Conservation (phyloP, 2,113 vertebrate genomes). For the Echinops telfairi region DNA sequence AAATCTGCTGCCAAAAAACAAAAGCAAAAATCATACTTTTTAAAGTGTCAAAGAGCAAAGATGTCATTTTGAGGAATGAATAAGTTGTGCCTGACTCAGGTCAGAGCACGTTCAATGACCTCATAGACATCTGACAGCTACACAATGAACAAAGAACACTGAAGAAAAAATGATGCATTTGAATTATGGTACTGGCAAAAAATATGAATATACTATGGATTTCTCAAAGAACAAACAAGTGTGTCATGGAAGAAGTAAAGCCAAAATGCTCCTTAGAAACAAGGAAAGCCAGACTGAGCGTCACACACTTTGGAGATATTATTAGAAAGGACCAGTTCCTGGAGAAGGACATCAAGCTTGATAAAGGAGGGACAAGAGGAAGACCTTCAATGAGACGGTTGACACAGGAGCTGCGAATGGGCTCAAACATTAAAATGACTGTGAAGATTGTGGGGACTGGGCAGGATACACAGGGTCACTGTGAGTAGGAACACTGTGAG, state of each 20-base stretch:
- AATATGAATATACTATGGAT: no score
- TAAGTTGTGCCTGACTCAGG: not conserved
- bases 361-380: no score
- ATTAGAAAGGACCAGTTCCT: not conserved
- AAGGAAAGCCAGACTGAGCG: not conserved
- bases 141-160: not conserved
- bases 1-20: no score
- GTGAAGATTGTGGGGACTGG: not conserved
- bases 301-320: not conserved
- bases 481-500: not conserved
- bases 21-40: no score
- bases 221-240: no score
- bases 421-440: not conserved
- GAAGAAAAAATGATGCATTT: not conserved
- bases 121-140: not conserved
- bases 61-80: not conserved
- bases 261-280: not conserved
- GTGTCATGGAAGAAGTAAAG: no score
- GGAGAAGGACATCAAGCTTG: no score
- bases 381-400: no score
- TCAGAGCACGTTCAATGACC: not conserved
- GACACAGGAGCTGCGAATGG: no score
- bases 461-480: not conserved
- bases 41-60: not conserved
- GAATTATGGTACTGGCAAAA: no score